phyloP scores from a whole-genome alignment of 1,140 invertebrate genomes.

The Hyposmocoma kahamanoa region DNA sequence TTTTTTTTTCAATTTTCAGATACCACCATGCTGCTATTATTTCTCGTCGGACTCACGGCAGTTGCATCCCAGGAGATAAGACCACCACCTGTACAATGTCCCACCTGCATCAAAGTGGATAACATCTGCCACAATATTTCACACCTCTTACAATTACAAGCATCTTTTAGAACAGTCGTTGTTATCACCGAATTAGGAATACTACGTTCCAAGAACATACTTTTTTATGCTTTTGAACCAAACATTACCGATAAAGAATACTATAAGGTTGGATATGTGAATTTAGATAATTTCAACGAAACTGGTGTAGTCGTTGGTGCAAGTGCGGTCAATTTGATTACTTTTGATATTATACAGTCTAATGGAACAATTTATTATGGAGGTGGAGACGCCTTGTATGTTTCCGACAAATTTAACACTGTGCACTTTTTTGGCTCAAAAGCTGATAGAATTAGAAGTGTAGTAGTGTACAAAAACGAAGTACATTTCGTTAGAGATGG shows the following conservation, averaged over 20 bases:
- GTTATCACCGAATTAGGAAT: conserved; percentile 48
- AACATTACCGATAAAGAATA: conserved; percentile 46
- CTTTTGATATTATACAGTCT: conserved; percentile 51
- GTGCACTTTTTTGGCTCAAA: conserved; percentile 39
- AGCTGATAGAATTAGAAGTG: conserved; percentile 37
- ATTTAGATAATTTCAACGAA: conserved; percentile 30
- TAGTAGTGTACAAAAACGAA: conserved; percentile 45
- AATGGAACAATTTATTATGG: conserved; percentile 47
- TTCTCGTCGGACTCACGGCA: neutral
- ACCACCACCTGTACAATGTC: no score
- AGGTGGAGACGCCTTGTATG: conserved; percentile 44
- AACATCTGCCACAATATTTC: conserved; percentile 43
- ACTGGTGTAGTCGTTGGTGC: conserved; percentile 28
- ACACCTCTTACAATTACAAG: conserved; percentile 43
- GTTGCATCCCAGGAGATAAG: no score
- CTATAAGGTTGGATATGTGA: conserved; percentile 48
- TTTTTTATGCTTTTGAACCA: conserved; percentile 55
- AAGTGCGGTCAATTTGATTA: conserved; percentile 47
- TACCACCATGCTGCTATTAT: neutral
- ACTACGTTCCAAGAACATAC: conserved; percentile 32
- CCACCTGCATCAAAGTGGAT: conserved; percentile 37
- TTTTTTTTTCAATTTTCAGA: no score
- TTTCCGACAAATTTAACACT: conserved; percentile 31
- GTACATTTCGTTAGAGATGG: conserved; percentile 43
- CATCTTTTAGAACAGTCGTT: conserved; percentile 39